Evolutionary conservation across 2,888 invertebrate genomes (phyloP), one percentile per base, ranked within the genome.

Genomic region (Microctonus brassicae): DNA sequence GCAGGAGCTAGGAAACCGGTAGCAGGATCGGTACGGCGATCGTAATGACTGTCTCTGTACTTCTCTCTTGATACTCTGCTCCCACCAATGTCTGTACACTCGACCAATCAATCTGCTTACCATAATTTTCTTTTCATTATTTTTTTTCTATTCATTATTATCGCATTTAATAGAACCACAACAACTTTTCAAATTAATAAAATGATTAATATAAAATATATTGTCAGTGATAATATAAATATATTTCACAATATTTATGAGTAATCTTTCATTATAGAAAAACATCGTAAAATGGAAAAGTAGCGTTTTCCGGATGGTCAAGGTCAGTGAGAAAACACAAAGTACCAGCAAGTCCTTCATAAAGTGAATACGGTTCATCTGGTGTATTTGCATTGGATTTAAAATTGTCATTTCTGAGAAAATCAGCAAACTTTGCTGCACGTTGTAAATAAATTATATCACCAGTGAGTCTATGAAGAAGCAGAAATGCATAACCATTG

Each of bases 321-420:
- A 97, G 88, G 89, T 97, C 97, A 9, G 91, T 89, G 65, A 97
- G 88, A 85, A 91, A 97, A 82, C 96, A 97, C 9, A 94, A 93
- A 0, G 96, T 94, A 2, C 97, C 97, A 10, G 96, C 95, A 69
- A 92, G 90, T 1, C 97, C 97, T 88, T 97, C 97, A 87, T 92
- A 96, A 78, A 97, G 89, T 83, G 95, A 95, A 82, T 92, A 94
- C 0, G 96, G 96, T 78, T 91, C 90, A 86, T 97, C 97, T 0
- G 97, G 97, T 13, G 91, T 91, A 53, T 94, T 90, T 0, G 95
- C 92, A 75, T 91, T 90, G 71, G 88, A 88, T 75, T 91, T 87
- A 84, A 95, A 95, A 77, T 92, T 91, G 0, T 92, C 89, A 11
- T 89, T 89, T 20, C 90, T 90, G 86, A 97, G 88, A 83, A 96